Evolutionary conservation across 2,797 vertebrate genomes (phyloP).

Genomic region (Luscinia megarhynchos): DNA sequence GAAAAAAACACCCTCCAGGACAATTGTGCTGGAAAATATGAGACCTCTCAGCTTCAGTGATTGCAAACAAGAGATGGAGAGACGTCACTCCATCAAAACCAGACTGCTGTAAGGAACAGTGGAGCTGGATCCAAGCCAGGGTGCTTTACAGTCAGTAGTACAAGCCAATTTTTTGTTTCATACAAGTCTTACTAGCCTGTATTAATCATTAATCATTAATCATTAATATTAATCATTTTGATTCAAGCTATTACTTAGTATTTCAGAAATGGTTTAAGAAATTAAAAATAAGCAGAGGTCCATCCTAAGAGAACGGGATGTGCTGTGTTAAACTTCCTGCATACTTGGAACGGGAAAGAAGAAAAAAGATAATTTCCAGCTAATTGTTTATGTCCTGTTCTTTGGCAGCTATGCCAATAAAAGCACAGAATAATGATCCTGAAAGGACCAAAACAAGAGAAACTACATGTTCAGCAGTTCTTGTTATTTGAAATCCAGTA

Average conservation of each 20-base stretch:
- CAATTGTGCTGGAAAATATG: background rate
- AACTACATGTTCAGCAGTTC: constrained; percentile 66
- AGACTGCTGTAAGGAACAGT: background rate
- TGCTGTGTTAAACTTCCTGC: constrained; percentile 71
- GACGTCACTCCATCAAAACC: background rate
- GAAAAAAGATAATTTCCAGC: constrained; percentile 37
- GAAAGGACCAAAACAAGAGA: constrained; percentile 69
- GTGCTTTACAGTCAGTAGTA: background rate
- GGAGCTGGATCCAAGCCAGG: background rate
- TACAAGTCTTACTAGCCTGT: background rate
- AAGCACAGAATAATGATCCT: constrained; percentile 66
- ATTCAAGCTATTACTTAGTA: background rate
- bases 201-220: background rate
- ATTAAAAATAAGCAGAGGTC: constrained; percentile 48
- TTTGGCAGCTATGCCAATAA: constrained; percentile 73
- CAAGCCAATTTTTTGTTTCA: background rate
- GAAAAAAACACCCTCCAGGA: background rate
- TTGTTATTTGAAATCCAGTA: constrained; percentile 59
- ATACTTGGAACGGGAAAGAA: background rate
- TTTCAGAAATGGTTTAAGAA: constrained; percentile 8
- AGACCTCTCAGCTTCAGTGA: background rate
- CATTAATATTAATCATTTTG: background rate
- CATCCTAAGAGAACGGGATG: constrained; percentile 52
- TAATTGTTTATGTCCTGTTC: constrained; percentile 68
- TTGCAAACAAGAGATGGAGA: background rate